These are phyloP conservation scores for Epiblema foenella DNA, from an alignment of 2,888 invertebrate genomes.

Conservation along the genomic window DNA sequence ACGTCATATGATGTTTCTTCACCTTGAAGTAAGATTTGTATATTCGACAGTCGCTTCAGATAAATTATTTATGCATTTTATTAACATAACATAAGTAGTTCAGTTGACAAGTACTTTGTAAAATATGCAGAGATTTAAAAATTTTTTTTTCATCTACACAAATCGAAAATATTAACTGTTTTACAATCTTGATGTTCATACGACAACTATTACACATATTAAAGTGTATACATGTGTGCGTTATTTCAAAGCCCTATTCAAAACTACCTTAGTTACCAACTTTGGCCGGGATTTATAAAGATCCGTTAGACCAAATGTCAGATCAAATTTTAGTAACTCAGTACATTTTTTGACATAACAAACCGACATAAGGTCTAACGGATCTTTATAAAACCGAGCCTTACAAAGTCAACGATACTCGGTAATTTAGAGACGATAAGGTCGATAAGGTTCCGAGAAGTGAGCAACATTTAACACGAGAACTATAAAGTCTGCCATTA, in stretches of 20 bases:
- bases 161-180: too few species aligned
- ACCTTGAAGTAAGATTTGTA: background rate
- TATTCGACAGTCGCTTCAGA: background rate
- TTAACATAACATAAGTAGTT: too few species aligned
- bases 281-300: too few species aligned
- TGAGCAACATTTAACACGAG: background rate
- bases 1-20: constrained; percentile 14
- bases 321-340: too few species aligned
- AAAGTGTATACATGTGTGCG: background rate
- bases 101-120: too few species aligned
- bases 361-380: too few species aligned
- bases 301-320: too few species aligned
- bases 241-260: background rate
- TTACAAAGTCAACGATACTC: constrained; percentile 17
- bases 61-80: background rate
- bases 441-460: constrained; percentile 15
- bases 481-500: background rate
- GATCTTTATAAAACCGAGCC: too few species aligned
- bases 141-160: too few species aligned
- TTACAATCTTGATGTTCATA: too few species aligned
- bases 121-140: too few species aligned
- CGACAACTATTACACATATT: background rate
- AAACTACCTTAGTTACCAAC: background rate
- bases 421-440: constrained; percentile 9
- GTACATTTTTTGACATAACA: too few species aligned